These are phyloP conservation scores for Motacilla alba DNA, from an alignment of 2,113 vertebrate species.

Conservation along the genomic window DNA sequence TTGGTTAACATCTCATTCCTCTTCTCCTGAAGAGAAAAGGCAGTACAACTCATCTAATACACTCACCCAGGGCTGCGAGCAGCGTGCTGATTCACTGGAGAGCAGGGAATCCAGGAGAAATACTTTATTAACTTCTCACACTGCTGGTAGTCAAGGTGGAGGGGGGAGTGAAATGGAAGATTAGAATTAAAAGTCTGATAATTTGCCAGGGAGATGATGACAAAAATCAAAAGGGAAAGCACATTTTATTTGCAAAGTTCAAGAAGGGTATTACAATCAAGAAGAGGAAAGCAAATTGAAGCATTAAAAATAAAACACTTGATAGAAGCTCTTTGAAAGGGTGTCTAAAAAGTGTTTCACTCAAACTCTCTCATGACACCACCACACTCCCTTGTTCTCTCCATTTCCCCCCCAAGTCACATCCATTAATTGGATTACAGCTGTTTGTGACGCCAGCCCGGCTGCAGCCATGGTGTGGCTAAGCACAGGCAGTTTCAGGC, in stretches of 20 bases:
- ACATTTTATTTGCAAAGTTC: conserved; percentile 60
- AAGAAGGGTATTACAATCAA: conserved; percentile 65
- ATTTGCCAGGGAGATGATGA: conserved; percentile 53
- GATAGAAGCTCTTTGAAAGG: neutral
- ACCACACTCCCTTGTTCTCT: neutral
- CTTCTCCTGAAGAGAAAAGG: neutral
- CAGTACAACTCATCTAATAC: neutral
- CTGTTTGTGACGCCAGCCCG: accelerated
- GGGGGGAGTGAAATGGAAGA: neutral
- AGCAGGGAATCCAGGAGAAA: neutral
- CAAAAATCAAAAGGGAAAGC: conserved; percentile 58
- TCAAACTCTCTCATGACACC: neutral
- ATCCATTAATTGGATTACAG: neutral
- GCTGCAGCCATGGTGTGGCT: neutral
- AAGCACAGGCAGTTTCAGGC: neutral
- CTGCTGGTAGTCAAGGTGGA: neutral
- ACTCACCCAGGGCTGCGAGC: neutral
- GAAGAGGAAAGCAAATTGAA: conserved; percentile 53
- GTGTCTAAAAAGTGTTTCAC: neutral
- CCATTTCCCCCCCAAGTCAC: neutral
- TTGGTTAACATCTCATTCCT: neutral
- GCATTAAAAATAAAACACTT: conserved; percentile 60
- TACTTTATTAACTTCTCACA: neutral
- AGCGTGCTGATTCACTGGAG: neutral
- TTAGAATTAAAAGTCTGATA: conserved; percentile 49